Percentiles rank a stretch among this genome's conserved stretches.
Evolutionary conservation across 2,888 invertebrate species (phyloP).

Genomic region (Cryptus armator): DNA sequence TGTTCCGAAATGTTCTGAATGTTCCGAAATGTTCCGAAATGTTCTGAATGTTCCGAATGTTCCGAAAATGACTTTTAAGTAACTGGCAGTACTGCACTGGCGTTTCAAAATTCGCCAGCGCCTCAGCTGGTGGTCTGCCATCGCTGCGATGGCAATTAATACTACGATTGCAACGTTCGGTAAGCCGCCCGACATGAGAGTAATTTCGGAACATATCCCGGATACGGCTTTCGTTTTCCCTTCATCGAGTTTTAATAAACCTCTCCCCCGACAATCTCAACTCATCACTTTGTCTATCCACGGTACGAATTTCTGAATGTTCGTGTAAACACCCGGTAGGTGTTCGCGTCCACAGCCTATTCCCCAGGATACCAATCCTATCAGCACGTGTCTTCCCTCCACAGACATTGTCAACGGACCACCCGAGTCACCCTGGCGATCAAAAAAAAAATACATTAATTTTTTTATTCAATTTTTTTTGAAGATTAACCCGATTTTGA

Average conservation of each 20-base stretch:
- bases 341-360: conserved; percentile 96
- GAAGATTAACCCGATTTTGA: background rate
- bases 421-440: conserved; percentile 89
- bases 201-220: too few species aligned
- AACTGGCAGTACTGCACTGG: too few species aligned
- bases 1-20: too few species aligned
- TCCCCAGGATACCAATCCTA: conserved; percentile 96
- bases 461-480: background rate
- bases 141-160: too few species aligned
- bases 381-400: conserved; percentile 94
- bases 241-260: conserved; percentile 1
- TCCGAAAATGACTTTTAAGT: too few species aligned
- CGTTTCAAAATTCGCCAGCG: too few species aligned
- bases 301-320: conserved; percentile 96
- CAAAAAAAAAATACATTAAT: background rate
- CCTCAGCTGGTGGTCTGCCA: too few species aligned
- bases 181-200: too few species aligned
- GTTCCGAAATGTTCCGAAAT: too few species aligned
- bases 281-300: conserved; percentile 95
- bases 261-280: conserved; percentile 80
- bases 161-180: too few species aligned
- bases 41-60: too few species aligned
- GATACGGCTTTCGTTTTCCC: conserved; percentile 19
- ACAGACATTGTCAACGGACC: conserved; percentile 95
- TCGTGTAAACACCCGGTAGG: conserved; percentile 96